Evolutionary conservation across 30 jellyfish, hydroid and myxozoan species (phyloP).

Genomic region (Calvadosia cruxmelitensis): DNA sequence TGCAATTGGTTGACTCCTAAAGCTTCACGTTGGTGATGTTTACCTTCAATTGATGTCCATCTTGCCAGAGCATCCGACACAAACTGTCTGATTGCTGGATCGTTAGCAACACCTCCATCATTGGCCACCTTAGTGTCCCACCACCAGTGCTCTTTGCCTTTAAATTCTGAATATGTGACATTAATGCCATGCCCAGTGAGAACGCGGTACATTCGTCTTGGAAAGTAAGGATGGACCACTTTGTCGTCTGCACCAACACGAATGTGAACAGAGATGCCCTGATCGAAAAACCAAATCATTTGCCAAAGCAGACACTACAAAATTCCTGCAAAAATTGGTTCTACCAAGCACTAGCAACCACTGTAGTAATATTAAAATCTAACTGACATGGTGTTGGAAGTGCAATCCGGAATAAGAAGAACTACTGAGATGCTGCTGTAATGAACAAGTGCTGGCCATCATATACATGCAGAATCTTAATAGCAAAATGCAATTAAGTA

Average conservation of each 20-base stretch:
- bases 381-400: too few relatives aligned
- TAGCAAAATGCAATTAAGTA: too few relatives aligned
- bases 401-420: too few relatives aligned
- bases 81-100: conserved; percentile 2
- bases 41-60: not conserved
- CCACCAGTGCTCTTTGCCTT: conserved; percentile 26
- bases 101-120: conserved; percentile 29
- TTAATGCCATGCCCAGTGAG: conserved; percentile 4
- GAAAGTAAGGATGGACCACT: conserved; percentile 17
- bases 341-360: too few relatives aligned
- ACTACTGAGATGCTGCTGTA: too few relatives aligned
- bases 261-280: conserved; percentile 12
- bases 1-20: too few relatives aligned
- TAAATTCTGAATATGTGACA: conserved; percentile 9
- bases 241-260: conserved; percentile 15
- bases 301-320: too few relatives aligned
- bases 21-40: too few relatives aligned
- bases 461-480: too few relatives aligned
- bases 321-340: too few relatives aligned
- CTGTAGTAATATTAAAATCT: too few relatives aligned
- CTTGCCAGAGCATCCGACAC: conserved; percentile 5
- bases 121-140: conserved; percentile 11
- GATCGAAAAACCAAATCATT: not conserved
- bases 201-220: conserved; percentile 15
- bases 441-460: too few relatives aligned